Conservation (phyloP, 2,797 vertebrate genomes). For the Syncerus caffer region DNA sequence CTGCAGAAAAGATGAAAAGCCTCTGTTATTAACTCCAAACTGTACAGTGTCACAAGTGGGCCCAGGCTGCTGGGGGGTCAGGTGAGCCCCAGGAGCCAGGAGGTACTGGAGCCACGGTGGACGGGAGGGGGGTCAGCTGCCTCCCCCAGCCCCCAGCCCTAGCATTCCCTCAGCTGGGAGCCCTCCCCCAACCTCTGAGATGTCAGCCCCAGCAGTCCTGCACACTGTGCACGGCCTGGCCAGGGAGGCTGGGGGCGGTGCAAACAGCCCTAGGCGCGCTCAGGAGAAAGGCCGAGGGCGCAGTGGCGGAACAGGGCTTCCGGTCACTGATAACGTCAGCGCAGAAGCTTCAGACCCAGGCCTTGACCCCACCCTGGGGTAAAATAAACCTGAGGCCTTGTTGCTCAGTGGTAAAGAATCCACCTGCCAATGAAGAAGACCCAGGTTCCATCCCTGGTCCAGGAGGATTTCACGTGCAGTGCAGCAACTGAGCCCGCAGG, state of each 20-base stretch:
- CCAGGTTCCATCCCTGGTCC: background rate
- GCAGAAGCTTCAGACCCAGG: too few relatives aligned
- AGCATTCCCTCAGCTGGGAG: rapidly evolving
- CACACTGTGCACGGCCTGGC: rapidly evolving
- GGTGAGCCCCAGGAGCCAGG: too few relatives aligned
- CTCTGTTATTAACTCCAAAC: background rate
- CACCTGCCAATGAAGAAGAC: background rate
- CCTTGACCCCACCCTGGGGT: background rate
- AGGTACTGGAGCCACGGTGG: rapidly evolving
- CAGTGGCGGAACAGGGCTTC: rapidly evolving
- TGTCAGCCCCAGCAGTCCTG: background rate
- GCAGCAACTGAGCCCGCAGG: background rate
- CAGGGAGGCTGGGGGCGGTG: background rate
- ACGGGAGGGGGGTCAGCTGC: rapidly evolving
- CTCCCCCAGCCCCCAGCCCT: background rate
- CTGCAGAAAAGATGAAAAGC: background rate
- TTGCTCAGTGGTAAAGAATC: background rate
- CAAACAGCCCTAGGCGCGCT: background rate
- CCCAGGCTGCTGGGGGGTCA: background rate
- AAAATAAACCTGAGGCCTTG: background rate
- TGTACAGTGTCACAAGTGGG: background rate
- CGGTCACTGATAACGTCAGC: rapidly evolving
- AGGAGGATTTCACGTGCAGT: background rate
- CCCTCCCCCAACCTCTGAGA: background rate
- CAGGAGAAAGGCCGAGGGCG: background rate